These are phyloP conservation scores for Pterocles gutturalis DNA, from an alignment of 2,113 vertebrate species.

Conservation along the genomic window DNA sequence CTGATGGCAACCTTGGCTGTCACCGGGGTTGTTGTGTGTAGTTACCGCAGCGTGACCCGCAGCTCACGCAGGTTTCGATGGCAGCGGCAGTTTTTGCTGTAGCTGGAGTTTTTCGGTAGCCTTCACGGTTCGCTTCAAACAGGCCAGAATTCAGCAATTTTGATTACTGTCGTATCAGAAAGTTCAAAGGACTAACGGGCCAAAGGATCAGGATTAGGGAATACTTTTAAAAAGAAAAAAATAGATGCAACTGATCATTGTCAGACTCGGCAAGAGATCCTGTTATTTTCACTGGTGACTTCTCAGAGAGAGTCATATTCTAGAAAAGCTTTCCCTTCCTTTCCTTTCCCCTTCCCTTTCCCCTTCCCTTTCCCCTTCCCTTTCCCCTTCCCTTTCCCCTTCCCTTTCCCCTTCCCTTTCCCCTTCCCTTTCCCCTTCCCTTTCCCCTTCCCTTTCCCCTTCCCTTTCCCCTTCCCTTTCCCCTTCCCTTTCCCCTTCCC, in stretches of 20 bases:
- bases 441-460: not conserved
- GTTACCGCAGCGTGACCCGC: accelerated
- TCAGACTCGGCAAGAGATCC: not conserved
- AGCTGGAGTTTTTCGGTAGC: not conserved
- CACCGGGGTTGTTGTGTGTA: not conserved
- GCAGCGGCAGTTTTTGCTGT: not conserved
- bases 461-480: not conserved
- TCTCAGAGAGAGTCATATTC: not conserved
- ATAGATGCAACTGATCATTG: not conserved
- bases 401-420: not conserved
- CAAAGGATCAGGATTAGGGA: not conserved
- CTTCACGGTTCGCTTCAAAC: not conserved
- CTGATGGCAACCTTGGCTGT: not conserved
- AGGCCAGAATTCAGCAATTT: not conserved
- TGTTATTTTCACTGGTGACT: not conserved
- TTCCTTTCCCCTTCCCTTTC: not conserved
- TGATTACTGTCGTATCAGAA: not conserved
- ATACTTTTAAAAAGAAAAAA: not conserved
- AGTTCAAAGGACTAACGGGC: not conserved
- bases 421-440: not conserved
- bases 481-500: not conserved
- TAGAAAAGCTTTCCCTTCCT: not conserved
- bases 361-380: not conserved
- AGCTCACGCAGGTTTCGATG: not conserved
- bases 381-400: not conserved